Conservation (phyloP, 2,888 invertebrate genomes). For the Oithona nana region DNA sequence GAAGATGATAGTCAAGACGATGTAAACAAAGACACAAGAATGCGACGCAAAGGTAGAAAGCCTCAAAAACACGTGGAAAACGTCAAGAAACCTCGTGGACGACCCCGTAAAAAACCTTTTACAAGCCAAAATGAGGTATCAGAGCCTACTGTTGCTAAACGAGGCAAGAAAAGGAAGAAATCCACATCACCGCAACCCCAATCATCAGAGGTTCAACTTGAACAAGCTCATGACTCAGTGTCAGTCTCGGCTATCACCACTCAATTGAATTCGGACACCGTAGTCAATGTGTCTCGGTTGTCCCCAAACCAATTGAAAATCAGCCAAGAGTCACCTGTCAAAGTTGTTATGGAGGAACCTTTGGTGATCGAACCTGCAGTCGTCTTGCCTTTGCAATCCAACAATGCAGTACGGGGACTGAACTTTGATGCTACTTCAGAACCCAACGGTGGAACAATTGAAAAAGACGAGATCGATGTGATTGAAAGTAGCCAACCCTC, state of each 20-base stretch:
- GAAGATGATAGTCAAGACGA: not conserved
- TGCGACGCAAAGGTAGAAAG: not conserved
- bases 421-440: not conserved
- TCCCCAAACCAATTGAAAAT: not conserved
- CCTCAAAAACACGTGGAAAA: not conserved
- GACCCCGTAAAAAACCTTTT: not conserved
- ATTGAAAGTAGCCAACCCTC: constrained; percentile 7
- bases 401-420: not conserved
- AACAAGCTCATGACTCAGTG: not conserved
- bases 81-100: not conserved
- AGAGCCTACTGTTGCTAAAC: not conserved
- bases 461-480: not conserved
- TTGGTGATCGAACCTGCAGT: not conserved
- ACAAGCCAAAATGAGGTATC: not conserved
- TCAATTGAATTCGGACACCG: not conserved
- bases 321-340: not conserved
- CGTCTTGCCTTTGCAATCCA: not conserved
- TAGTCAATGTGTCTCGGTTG: not conserved
- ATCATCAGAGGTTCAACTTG: not conserved
- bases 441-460: not conserved
- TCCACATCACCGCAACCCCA: not conserved
- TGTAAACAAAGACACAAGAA: not conserved
- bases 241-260: not conserved
- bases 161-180: not conserved
- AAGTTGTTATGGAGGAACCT: not conserved